These are phyloP conservation scores for Chrysodeixis includens DNA, from an alignment of 2,888 invertebrate genomes.

Conservation along the genomic window DNA sequence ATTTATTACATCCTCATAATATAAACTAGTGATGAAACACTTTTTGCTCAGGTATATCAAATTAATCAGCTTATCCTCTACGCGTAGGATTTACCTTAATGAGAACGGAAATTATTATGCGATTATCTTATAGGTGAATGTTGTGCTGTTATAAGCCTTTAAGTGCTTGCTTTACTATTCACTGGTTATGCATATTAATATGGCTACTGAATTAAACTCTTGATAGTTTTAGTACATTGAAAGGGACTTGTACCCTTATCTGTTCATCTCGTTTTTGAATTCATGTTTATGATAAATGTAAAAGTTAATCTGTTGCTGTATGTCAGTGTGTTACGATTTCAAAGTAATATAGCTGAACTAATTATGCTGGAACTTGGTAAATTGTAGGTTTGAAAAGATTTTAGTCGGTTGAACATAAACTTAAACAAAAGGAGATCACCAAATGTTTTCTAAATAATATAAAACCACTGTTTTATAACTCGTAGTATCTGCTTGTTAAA, in stretches of 20 bases:
- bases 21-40: not conserved
- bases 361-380: no score
- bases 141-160: conserved; percentile 10
- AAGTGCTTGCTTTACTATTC: conserved; percentile 8
- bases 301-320: no score
- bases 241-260: not conserved
- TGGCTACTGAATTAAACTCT: not conserved
- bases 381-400: no score
- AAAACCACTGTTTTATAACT: no score
- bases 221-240: not conserved
- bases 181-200: not conserved
- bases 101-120: conserved; percentile 39
- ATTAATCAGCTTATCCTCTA: conserved; percentile 14
- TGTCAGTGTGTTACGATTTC: no score
- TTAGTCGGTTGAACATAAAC: no score
- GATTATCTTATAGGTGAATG: conserved; percentile 26
- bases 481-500: no score
- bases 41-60: conserved; percentile 5
- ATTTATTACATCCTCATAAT: not conserved
- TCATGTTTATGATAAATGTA: no score
- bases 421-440: no score
- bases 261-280: not conserved
- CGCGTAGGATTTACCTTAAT: conserved; percentile 19
- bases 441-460: no score
- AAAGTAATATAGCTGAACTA: no score